Evolutionary conservation across 2,888 invertebrate species (phyloP), one percentile per base, ranked within the genome.

Genomic region (Laspeyria flexula): DNA sequence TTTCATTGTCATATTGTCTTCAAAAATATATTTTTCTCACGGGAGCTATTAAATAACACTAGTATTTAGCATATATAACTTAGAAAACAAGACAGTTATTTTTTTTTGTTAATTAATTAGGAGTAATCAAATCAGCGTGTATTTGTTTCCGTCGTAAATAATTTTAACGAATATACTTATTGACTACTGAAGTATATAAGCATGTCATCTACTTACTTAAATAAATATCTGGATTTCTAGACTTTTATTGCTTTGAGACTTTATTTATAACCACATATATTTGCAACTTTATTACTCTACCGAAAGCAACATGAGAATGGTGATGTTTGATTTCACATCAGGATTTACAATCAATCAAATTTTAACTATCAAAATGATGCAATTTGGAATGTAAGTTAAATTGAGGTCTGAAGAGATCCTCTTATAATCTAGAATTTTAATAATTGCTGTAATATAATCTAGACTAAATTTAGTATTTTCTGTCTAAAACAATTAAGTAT

Each of bases 191-290:
- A 49, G 47, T 46, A 47, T 51, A 41, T 29, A 30, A 43, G 27
- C 10, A 42, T 52, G 45, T 55, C 34, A 15, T 60, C 43, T 51
- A 25, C 43, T 59, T 65, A 55, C 33, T 25, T 53, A 39, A 52
- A 38, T 34, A 43, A 38, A 43, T 35, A 44, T 44, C 38, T 18
- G 46, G 43, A 64, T 54, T 46, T 44, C 29, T 34, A 15, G 48
- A 53, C 29, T 51, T 65, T 60, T 60, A 56, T 64, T 25, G 30
- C 40, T 38, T 37, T 30, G 10, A 43, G 5, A 31, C 6, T 52
- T 50, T 57, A 68, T 65, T 64, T 65, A 57, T 50, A 40, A 38
- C 21, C 47, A 35, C 13, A 34, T 34, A 50, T 58, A 42, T 49
- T 43, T 31, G 49, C 31, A 49, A 48, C 3, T 65, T 59, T 61